Base-by-base conservation (phyloP, 2,888 invertebrate genomes). In the Drosophila acutilabella region DNA sequence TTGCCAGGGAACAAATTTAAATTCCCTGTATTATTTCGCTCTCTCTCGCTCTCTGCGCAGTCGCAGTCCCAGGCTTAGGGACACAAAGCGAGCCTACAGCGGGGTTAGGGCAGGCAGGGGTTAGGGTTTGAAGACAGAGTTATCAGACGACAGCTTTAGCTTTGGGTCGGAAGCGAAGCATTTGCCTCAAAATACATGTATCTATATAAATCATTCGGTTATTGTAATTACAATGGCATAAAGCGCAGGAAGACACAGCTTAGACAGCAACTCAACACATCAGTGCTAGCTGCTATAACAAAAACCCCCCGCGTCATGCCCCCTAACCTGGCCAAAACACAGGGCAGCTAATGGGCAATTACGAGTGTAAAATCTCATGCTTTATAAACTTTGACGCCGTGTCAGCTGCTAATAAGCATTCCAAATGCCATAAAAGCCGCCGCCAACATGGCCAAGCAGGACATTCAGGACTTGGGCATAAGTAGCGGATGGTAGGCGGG, bases 331-430 rank as follows among this genome's bases (percentile, higher is more conserved):
- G 6, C 23, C 36, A 18, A 23, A 36, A 52, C 44, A 18, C 26
- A 11, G 45, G 54, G 23, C 47, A 47, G 68, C 84, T 82, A 82
- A 82, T 82, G 87, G 87, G 69, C 82, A 87, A 87, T 82, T 87
- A 78, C 64, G 84, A 84, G 81, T 81, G 80, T 86, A 86, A 85
- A 85, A 80, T 78, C 84, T 54, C 69, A 69, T 78, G 81, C 72
- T 75, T 87, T 84, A 80, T 74, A 87, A 80, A 74, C 73, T 88
- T 88, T 84, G 82, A 82, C 77, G 86, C 79, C 82, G 81, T 84
- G 83, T 84, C 83, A 84, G 83, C 83, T 84, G 83, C 88, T 88
- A 84, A 84, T 84, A 84, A 84, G 83, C 88, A 88, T 82, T 73
- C 66, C 77, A 64, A 64, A 71, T 59, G 75, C 75, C 71, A 83